These are phyloP conservation scores for Sericinus montela DNA, from an alignment of 2,888 invertebrate species.

Conservation along the genomic window DNA sequence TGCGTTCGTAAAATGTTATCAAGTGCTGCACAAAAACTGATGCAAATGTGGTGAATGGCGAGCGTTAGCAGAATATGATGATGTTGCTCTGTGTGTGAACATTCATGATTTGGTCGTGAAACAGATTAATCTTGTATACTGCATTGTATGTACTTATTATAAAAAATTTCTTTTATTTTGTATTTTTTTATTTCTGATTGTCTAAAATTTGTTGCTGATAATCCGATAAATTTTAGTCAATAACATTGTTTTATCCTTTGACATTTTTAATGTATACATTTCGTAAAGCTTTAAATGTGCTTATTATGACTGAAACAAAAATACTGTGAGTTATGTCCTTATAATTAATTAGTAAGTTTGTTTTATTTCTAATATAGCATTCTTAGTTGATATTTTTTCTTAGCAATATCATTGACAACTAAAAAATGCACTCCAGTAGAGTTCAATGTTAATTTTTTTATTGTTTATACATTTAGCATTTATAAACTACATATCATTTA, in stretches of 20 bases:
- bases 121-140: background rate
- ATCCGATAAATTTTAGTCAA: slow-evolving; percentile 41
- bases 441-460: slow-evolving; percentile 1
- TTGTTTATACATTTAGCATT: slow-evolving; percentile 24
- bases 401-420: slow-evolving; percentile 3
- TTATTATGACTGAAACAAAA: slow-evolving; percentile 45
- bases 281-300: slow-evolving; percentile 44
- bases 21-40: slow-evolving; percentile 31
- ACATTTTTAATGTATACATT: slow-evolving; percentile 44
- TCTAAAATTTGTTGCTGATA: slow-evolving; percentile 37
- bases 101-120: background rate
- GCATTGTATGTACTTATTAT: background rate
- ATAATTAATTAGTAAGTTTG: slow-evolving; percentile 9
- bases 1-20: slow-evolving; percentile 72
- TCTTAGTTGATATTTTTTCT: slow-evolving; percentile 8
- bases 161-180: slow-evolving; percentile 10
- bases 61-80: background rate
- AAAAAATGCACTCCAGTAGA: slow-evolving; percentile 1
- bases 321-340: slow-evolving; percentile 21
- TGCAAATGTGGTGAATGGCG: slow-evolving; percentile 4
- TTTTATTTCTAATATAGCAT: slow-evolving; percentile 16
- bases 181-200: slow-evolving; percentile 30
- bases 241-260: slow-evolving; percentile 57
- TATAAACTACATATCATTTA: slow-evolving; percentile 56
- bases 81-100: background rate